A percentile compares a stretch with the other conserved stretches of the same genome.
These are phyloP conservation scores for Pelochelys cantorii DNA, from an alignment of 2,797 vertebrate species.

Conservation along the genomic window DNA sequence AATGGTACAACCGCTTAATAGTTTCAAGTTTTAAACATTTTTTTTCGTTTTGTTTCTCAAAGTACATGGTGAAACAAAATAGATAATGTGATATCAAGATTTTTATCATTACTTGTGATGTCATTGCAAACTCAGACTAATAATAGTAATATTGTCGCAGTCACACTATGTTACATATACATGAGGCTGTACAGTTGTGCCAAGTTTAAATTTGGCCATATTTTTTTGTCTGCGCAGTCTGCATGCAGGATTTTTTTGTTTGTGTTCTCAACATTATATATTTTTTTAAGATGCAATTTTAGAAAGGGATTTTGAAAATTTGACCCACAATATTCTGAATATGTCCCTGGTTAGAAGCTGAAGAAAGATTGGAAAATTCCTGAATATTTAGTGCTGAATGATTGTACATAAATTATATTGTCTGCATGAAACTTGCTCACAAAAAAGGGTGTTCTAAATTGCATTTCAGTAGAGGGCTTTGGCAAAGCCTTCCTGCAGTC, in stretches of 20 bases:
- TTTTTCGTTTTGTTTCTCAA: neutral
- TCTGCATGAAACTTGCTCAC: slow-evolving; percentile 17
- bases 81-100: neutral
- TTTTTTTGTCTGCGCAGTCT: neutral
- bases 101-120: neutral
- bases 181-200: neutral
- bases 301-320: neutral
- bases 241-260: neutral
- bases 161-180: neutral
- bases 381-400: slow-evolving; percentile 12
- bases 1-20: no score
- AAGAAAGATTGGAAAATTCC: neutral
- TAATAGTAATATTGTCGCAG: neutral
- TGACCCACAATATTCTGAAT: neutral
- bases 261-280: neutral
- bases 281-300: neutral
- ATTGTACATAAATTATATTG: slow-evolving; percentile 13
- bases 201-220: neutral
- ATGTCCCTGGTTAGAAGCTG: neutral
- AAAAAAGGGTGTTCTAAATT: slow-evolving; percentile 30
- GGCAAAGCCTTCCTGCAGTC: slow-evolving; percentile 38
- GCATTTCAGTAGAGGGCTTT: slow-evolving; percentile 49
- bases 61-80: neutral
- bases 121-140: neutral
- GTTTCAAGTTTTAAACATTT: neutral